Conservation (phyloP, 2,797 vertebrate species). For the Chromobotia macracanthus region DNA sequence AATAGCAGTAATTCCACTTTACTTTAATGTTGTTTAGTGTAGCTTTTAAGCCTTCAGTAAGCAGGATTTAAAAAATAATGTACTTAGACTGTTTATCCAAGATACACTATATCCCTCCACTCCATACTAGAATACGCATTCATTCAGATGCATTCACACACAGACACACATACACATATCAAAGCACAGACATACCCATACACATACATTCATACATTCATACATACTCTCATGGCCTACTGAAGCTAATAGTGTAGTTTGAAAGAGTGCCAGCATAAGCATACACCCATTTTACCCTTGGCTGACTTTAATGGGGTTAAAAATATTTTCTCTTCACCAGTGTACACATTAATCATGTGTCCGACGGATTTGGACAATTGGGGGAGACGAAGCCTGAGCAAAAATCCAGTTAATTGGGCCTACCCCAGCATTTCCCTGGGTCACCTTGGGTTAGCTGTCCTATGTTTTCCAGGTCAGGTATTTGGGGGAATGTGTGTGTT, state of each 20-base stretch:
- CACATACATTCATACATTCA: constrained; percentile 24
- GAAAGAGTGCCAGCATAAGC: constrained; percentile 94
- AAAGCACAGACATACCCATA: constrained; percentile 9
- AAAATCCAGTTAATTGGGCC: constrained; percentile 92
- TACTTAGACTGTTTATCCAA: constrained; percentile 88
- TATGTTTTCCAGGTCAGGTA: constrained; percentile 85
- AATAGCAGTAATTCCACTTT: constrained; percentile 70
- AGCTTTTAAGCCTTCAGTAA: constrained; percentile 78
- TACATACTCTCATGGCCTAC: constrained; percentile 74
- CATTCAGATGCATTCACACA: constrained; percentile 8
- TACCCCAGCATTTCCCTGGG: constrained; percentile 79
- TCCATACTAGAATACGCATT: constrained; percentile 47
- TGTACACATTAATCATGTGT: constrained; percentile 95
- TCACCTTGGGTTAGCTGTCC: constrained; percentile 86
- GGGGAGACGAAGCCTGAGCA: constrained; percentile 89
- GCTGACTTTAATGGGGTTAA: constrained; percentile 98
- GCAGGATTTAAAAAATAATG: constrained; percentile 90
- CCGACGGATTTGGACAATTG: constrained; percentile 94
- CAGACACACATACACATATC: constrained; percentile 12
- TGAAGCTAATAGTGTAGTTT: constrained; percentile 97
- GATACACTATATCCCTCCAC: constrained; percentile 78
- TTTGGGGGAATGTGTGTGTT: constrained; percentile 14
- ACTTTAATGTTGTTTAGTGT: constrained; percentile 75
- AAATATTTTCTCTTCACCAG: constrained; percentile 94
- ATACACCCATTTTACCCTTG: constrained; percentile 96